Evolutionary conservation across 2,113 vertebrate species (phyloP), one percentile per base, ranked within the genome.

Genomic region (Dicerorhinus sumatrensis): DNA sequence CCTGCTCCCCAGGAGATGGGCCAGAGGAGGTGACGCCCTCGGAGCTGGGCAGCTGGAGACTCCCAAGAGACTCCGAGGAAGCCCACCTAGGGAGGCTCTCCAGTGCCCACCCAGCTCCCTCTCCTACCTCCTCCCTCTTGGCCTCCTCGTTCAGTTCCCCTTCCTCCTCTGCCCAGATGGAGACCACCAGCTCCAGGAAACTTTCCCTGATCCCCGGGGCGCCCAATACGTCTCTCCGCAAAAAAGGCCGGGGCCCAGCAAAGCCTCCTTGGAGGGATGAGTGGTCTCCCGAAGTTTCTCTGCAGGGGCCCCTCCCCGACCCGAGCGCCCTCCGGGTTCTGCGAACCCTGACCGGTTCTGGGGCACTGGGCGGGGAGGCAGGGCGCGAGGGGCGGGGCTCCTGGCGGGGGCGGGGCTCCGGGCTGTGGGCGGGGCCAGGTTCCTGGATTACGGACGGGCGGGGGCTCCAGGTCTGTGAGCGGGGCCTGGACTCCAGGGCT

Each of bases 241-340:
- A 6, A 33, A 73, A 42, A 18, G 23, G n/a, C 8, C 4, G 3
- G 20, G 54, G 84, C 33, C 73, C 58, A 21, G 83, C 46, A 20
- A 17, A n/a, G 27, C 36, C 27, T 48, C 60, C 62, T 17, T 0
- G 25, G n/a, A 75, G 36, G 56, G 33, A 31, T 4, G 21, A 46
- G 23, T 13, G n/a, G 56, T 13, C 12, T 33, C 73, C n/a, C 25
- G 23, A 48, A 25, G 31, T 0, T 48, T 42, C 65, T 42, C 42
- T 65, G 13, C 62, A 51, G 0, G 3, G 14, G 17, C 21, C 48
- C 29, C 51, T 1, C 31, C 62, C 7, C 36, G 1, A 16, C n/a
- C 2, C 10, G 3, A 46, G 25, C 33, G 10, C 1, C 21, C 72
- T 36, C 36, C 8, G 0, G 4, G 4, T 25, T 3, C 14, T 0